A percentile compares a stretch with the other conserved stretches of the same genome.
These are phyloP conservation scores for Aphyosemion australe DNA, from an alignment of 2,113 vertebrate species.

Conservation along the genomic window DNA sequence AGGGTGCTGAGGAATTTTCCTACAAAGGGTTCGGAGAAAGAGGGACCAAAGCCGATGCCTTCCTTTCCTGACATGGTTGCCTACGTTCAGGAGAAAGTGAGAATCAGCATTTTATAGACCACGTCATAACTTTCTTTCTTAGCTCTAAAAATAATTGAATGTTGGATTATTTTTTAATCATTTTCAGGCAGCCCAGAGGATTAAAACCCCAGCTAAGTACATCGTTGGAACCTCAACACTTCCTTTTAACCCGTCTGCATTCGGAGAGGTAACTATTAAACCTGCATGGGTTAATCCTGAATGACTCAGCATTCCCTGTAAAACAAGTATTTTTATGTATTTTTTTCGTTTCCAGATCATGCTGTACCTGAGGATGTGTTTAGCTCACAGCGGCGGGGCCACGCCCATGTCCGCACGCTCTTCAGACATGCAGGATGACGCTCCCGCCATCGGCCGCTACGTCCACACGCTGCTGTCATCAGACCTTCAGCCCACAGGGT, in stretches of 20 bases:
- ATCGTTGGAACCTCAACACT: constrained; percentile 88
- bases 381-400: constrained; percentile 91
- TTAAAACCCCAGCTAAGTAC: constrained; percentile 95
- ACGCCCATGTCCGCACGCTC: constrained; percentile 85
- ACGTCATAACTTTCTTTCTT: background rate
- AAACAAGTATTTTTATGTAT: background rate
- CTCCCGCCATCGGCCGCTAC: constrained; percentile 91
- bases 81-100: constrained; percentile 96
- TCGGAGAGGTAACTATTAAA: constrained; percentile 85
- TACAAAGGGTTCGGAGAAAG: constrained; percentile 85
- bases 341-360: constrained; percentile 81
- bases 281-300: background rate
- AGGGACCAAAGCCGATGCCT: constrained; percentile 87
- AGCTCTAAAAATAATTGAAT: background rate
- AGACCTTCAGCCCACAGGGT: constrained; percentile 73
- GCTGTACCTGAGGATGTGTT: constrained; percentile 94
- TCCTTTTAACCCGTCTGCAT: constrained; percentile 95
- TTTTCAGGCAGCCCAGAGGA: constrained; percentile 89
- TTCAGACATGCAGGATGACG: constrained; percentile 95
- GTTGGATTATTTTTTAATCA: background rate
- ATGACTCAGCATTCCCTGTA: background rate
- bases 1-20: constrained; percentile 85
- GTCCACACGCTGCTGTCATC: constrained; percentile 85
- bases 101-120: background rate
- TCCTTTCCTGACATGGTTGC: constrained; percentile 96